phyloP scores from a whole-genome alignment of 2,797 vertebrate genomes.

The Falco cherrug region DNA sequence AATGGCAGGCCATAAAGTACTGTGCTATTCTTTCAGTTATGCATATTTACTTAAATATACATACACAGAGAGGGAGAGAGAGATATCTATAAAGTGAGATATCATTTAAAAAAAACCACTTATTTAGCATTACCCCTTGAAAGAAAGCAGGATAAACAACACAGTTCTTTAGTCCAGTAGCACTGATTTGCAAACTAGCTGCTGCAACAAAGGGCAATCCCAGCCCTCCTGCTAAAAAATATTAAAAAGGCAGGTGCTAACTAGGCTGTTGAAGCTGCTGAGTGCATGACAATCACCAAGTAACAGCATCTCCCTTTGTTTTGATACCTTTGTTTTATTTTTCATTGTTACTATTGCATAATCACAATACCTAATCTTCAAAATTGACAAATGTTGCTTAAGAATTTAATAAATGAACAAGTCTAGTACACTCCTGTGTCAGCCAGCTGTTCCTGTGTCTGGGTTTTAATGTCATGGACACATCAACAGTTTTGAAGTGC shows the following conservation, averaged over 20 bases:
- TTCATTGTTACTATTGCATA: not conserved
- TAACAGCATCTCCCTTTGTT: not conserved
- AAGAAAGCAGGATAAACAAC: not conserved
- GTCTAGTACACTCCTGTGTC: not conserved
- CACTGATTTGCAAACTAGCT: constrained; percentile 21
- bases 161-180: not conserved
- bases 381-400: not conserved
- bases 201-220: not conserved
- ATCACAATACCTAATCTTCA: not conserved
- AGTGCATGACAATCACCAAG: not conserved
- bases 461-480: not conserved
- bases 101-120: not conserved
- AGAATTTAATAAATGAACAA: not conserved
- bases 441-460: not conserved
- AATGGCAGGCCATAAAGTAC: not conserved
- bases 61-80: not conserved
- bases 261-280: not conserved
- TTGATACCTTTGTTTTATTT: not conserved
- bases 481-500: not conserved
- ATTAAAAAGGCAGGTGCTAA: constrained; percentile 9
- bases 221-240: not conserved
- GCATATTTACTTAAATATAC: not conserved
- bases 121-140: not conserved
- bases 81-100: not conserved
- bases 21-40: not conserved